Base-by-base conservation (phyloP, 2,888 invertebrate genomes). In the Campoplex nolae region DNA sequence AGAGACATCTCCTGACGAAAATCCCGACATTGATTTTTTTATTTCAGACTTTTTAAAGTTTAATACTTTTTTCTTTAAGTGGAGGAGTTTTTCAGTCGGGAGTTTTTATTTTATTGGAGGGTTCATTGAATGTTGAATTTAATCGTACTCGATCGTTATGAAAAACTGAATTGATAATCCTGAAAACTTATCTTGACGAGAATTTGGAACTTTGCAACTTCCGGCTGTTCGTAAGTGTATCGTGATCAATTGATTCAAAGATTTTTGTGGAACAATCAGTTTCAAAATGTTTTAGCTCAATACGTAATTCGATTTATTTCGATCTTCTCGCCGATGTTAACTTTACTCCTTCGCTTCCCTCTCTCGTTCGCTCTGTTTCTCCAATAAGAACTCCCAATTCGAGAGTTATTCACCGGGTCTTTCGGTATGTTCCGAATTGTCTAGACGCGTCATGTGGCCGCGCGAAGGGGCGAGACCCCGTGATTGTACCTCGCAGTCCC, bases 381-480 rank as follows among this genome's bases (percentile, higher is more conserved):
- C 62, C 73, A 81, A 76, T 38, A 70, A 83, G 70, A 76, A n/a
- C 7, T 51, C 23, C 67, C 54, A 58, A 83, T 83, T 83, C 35
- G 73, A 54, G 51, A 65, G 76, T 45, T n/a, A n/a, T n/a, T 73
- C 54, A n/a, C 65, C 73, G 74, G 28, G 62, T 76, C 68, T 70
- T 58, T 71, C 65, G 73, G 13, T 54, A 62, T 54, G 77, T 65
- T 78, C 65, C 51, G 45, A 51, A 73, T 74, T 73, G 84, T 74
- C 78, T 79, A 84, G 84, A 71, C 84, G 78, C 67, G 84, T 68
- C 84, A 79, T 79, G 84, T 68, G 84, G 83, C n/a, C n/a, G n/a
- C 35, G 70, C 38, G 54, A 65, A 71, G 28, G 73, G 58, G 23
- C 23, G 73, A 54, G 78, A 32, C 62, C 16, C 67, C 83, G 78